These are phyloP conservation scores for Micronycteris hirsuta DNA, from an alignment of 2,113 vertebrate species.

Conservation along the genomic window DNA sequence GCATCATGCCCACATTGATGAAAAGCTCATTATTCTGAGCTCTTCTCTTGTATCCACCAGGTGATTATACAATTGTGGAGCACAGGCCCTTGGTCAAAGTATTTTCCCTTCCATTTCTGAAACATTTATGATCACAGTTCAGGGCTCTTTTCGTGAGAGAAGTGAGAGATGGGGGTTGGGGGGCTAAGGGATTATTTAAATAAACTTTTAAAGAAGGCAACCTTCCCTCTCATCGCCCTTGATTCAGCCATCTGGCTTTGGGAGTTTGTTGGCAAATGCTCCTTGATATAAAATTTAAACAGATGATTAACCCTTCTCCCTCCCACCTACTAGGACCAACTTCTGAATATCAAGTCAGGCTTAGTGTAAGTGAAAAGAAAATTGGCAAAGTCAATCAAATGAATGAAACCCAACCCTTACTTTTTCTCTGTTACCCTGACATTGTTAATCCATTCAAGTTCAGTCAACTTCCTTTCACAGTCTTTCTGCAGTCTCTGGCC, in stretches of 20 bases:
- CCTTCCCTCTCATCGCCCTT: constrained; percentile 27
- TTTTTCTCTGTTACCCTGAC: not conserved
- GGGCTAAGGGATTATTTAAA: not conserved
- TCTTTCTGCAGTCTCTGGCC: not conserved
- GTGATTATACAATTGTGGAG: not conserved
- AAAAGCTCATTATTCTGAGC: not conserved
- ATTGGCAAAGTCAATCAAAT: not conserved
- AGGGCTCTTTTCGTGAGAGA: not conserved
- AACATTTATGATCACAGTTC: not conserved
- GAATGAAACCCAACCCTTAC: not conserved
- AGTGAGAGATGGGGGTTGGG: not conserved
- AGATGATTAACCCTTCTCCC: constrained; percentile 8
- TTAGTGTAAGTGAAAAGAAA: not conserved
- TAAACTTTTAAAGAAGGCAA: constrained; percentile 32
- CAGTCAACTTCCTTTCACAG: not conserved
- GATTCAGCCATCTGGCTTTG: constrained; percentile 30
- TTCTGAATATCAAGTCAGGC: not conserved
- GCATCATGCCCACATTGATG: not conserved
- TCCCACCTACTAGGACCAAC: not conserved
- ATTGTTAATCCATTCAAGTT: not conserved
- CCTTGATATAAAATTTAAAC: constrained; percentile 38
- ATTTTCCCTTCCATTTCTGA: not conserved
- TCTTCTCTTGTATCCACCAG: not conserved
- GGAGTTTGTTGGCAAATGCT: constrained; percentile 18
- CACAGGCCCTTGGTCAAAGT: not conserved